A percentile compares a stretch with the other conserved stretches of the same genome.
These are phyloP conservation scores for Lapara coniferarum DNA, from an alignment of 2,888 invertebrate species.

Conservation along the genomic window DNA sequence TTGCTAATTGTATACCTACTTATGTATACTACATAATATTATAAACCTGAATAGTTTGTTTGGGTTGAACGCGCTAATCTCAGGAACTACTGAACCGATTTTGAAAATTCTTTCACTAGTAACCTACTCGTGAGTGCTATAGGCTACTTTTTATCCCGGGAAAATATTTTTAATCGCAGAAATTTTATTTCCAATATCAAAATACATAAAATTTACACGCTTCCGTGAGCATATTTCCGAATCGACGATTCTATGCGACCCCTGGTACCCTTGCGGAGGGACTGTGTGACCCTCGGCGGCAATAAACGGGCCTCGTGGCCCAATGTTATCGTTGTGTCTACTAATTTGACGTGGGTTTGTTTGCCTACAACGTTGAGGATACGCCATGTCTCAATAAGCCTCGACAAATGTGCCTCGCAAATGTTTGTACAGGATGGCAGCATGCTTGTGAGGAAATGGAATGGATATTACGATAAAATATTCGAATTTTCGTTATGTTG, in stretches of 20 bases:
- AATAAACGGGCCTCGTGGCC: slow-evolving; percentile 54
- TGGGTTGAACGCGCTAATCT: no score
- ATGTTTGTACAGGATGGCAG: slow-evolving; percentile 20
- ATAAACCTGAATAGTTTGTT: no score
- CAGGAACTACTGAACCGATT: no score
- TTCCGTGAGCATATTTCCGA: slow-evolving; percentile 15
- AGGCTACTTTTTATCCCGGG: no score
- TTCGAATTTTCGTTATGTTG: no score
- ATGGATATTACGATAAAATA: slow-evolving; percentile 4
- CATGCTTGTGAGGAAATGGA: slow-evolving; percentile 9
- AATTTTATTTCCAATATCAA: slow-evolving; percentile 12
- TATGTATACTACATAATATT: no score
- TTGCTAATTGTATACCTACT: no score
- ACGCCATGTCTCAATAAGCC: slow-evolving; percentile 38
- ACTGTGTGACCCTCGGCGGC: slow-evolving; percentile 45
- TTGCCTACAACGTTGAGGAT: slow-evolving; percentile 35
- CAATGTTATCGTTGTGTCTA: slow-evolving; percentile 59
- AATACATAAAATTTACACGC: slow-evolving; percentile 3
- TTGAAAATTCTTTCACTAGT: no score
- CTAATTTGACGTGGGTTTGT: slow-evolving; percentile 54
- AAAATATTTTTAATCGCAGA: no score
- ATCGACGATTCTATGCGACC: not conserved
- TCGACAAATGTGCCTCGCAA: slow-evolving; percentile 23
- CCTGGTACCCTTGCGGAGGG: slow-evolving; percentile 33
- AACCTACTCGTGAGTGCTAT: no score